These are phyloP conservation scores for Lasioglossum baleicum DNA, from an alignment of 1,140 invertebrate genomes.

Conservation along the genomic window DNA sequence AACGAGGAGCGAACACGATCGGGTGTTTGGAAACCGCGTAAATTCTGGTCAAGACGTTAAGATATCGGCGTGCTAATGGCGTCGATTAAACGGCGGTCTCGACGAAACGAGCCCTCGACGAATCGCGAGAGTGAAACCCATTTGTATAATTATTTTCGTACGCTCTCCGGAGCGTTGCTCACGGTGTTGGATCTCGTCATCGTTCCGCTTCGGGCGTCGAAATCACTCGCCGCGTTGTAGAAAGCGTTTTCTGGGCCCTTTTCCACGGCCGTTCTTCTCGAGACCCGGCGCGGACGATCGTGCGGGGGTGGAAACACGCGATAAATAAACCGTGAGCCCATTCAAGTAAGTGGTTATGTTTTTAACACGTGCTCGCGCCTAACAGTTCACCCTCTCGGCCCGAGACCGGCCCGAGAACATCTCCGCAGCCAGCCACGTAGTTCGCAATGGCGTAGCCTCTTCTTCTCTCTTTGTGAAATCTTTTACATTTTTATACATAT, in stretches of 20 bases:
- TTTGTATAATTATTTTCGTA: constrained; percentile 11
- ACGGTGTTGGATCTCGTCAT: background rate
- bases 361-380: constrained; percentile 73
- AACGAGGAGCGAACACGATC: too few relatives aligned
- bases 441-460: constrained; percentile 48
- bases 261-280: background rate
- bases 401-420: constrained; percentile 31
- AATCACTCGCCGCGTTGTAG: constrained; percentile 50
- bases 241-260: constrained; percentile 33
- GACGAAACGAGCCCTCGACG: background rate
- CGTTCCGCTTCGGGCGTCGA: constrained; percentile 21
- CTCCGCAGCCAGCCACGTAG: constrained; percentile 48
- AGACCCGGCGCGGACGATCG: constrained; percentile 18
- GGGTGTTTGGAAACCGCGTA: background rate
- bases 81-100: constrained; percentile 26
- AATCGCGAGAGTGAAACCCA: background rate
- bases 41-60: background rate
- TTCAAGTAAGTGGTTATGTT: constrained; percentile 75
- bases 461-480: too few relatives aligned
- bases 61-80: background rate
- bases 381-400: constrained; percentile 57
- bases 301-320: constrained; percentile 51
- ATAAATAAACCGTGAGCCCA: constrained; percentile 72
- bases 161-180: constrained; percentile 20
- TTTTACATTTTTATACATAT: too few relatives aligned